These are phyloP conservation scores for Aphelocoma californica DNA, from an alignment of 2,797 vertebrate species.

Conservation along the genomic window DNA sequence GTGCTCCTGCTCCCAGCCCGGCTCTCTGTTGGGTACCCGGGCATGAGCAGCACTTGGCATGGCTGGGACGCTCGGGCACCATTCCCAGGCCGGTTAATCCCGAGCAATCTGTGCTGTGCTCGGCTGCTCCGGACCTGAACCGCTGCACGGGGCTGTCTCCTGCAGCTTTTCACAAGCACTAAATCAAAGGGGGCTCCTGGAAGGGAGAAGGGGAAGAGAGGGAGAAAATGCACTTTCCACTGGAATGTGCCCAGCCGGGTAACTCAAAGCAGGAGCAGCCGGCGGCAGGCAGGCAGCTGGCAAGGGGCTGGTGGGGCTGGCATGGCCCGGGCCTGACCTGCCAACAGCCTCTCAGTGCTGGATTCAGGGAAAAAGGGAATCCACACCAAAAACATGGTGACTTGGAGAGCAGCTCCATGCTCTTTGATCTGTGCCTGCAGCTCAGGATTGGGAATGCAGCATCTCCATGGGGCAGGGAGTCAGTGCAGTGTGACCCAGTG, in stretches of 20 bases:
- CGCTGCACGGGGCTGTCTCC: not conserved
- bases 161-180: conserved; percentile 2
- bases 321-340: conserved; percentile 22
- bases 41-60: not conserved
- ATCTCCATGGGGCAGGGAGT: not conserved
- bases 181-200: conserved; percentile 29
- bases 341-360: not conserved
- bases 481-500: accelerated
- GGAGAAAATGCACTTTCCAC: not conserved
- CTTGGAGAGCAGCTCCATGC: not conserved
- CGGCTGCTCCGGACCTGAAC: not conserved
- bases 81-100: not conserved
- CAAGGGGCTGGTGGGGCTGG: not conserved
- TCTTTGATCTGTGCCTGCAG: accelerated
- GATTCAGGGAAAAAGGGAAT: not conserved
- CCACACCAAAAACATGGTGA: not conserved
- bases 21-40: accelerated
- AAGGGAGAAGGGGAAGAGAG: not conserved
- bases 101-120: not conserved
- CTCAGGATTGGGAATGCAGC: not conserved
- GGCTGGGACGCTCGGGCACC: accelerated
- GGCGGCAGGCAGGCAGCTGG: conserved; percentile 39
- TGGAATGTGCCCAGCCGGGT: conserved; percentile 19
- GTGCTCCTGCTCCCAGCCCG: not conserved
- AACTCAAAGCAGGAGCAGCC: conserved; percentile 26